Evolutionary conservation across 2,888 invertebrate genomes (phyloP).

Genomic region (Dromius quadrimaculatus): DNA sequence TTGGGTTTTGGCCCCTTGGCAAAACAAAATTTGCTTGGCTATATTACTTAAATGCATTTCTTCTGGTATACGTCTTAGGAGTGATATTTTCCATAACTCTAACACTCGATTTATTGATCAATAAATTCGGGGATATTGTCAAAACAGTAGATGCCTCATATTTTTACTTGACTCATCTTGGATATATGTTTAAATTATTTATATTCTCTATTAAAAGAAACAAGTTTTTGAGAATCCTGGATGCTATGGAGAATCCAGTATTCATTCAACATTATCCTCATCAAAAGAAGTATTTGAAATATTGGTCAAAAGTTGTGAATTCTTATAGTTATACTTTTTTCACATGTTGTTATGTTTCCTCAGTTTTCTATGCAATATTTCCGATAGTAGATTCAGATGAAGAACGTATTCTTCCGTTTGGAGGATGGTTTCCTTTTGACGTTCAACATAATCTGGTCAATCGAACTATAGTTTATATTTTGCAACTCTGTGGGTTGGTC

Average conservation of each 20-base stretch:
- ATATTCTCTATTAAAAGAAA: conserved; percentile 53
- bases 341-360: conserved; percentile 46
- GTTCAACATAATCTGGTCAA: conserved; percentile 42
- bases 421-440: conserved; percentile 57
- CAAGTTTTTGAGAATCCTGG: conserved; percentile 52
- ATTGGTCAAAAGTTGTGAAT: conserved; percentile 44
- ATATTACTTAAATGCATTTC: conserved; percentile 1
- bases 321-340: conserved; percentile 46
- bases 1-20: conserved; percentile 9
- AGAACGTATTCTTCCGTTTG: conserved; percentile 54
- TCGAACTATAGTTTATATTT: conserved; percentile 45
- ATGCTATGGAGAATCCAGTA: conserved; percentile 45
- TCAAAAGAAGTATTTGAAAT: conserved; percentile 51
- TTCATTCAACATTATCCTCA: conserved; percentile 48
- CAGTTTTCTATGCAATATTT: conserved; percentile 54
- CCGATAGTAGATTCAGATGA: conserved; percentile 54
- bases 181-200: conserved; percentile 55
- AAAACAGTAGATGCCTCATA: conserved; percentile 55
- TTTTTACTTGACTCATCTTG: conserved; percentile 55
- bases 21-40: conserved; percentile 20
- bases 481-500: conserved; percentile 53
- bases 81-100: conserved; percentile 14
- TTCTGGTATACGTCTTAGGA: background rate
- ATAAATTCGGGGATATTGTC: conserved; percentile 49
- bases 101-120: conserved; percentile 24